phyloP scores from a whole-genome alignment of 2,888 invertebrate genomes.

The Dynastes maya region DNA sequence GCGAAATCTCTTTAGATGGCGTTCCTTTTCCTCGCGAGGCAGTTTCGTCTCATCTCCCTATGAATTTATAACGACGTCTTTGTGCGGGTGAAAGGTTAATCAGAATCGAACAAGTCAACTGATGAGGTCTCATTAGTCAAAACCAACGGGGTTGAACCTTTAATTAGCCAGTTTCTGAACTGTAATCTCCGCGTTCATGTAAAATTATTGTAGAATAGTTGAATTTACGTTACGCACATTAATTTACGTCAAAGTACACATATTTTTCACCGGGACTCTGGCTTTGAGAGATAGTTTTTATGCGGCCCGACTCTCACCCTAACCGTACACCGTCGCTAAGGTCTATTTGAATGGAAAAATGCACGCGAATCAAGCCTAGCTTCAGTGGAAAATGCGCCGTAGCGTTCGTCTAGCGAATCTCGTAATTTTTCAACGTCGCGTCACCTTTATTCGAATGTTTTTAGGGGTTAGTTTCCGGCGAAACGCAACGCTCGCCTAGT shows the following conservation, averaged over 20 bases:
- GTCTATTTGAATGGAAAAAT: constrained; percentile 70
- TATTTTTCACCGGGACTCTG: constrained; percentile 70
- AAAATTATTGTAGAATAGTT: constrained; percentile 71
- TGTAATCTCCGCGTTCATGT: constrained; percentile 67
- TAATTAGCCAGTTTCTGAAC: constrained; percentile 63
- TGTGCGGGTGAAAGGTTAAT: constrained; percentile 62
- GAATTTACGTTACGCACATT: constrained; percentile 71
- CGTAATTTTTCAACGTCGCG: constrained; percentile 68
- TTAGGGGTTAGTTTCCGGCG: constrained; percentile 66
- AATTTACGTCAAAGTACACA: constrained; percentile 72
- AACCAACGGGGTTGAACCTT: constrained; percentile 58
- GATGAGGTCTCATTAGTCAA: constrained; percentile 63
- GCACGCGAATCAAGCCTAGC: constrained; percentile 62
- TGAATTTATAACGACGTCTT: constrained; percentile 51
- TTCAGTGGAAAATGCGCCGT: constrained; percentile 68
- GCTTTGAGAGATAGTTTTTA: constrained; percentile 72
- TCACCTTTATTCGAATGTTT: constrained; percentile 67
- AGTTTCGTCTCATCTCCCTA: constrained; percentile 38
- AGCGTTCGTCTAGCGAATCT: constrained; percentile 66
- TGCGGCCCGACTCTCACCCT: constrained; percentile 66
- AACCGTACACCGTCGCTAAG: constrained; percentile 62
- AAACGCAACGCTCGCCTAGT: constrained; percentile 58
- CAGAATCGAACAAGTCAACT: constrained; percentile 65
- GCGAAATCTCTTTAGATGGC: neutral
- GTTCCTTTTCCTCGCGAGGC: neutral